Conservation (phyloP, 2,888 invertebrate species). For the Rotaria macrura region DNA sequence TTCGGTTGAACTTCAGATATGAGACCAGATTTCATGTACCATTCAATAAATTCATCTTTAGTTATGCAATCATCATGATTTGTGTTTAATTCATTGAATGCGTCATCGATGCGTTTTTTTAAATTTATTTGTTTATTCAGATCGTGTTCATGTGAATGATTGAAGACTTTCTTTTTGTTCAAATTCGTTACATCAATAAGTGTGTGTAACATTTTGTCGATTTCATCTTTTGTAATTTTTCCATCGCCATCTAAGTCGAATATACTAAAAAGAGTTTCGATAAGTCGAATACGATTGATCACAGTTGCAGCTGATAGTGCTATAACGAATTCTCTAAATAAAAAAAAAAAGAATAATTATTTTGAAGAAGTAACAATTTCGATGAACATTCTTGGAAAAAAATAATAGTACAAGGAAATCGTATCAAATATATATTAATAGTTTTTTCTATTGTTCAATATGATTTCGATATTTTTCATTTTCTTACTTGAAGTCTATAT, state of each 20-base stretch:
- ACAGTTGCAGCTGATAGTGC: neutral
- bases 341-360: neutral
- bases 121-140: neutral
- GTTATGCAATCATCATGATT: constrained; percentile 8
- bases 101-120: neutral
- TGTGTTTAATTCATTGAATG: neutral
- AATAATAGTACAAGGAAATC: no score
- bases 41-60: neutral
- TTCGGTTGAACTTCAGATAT: neutral
- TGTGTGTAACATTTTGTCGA: neutral
- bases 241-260: neutral
- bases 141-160: neutral
- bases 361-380: no score
- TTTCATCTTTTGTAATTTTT: neutral
- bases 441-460: no score
- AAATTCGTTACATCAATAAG: neutral
- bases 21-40: neutral
- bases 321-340: constrained; percentile 3
- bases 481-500: neutral
- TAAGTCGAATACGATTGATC: neutral
- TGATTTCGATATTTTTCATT: neutral
- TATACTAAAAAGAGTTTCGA: neutral
- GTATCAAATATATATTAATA: no score
- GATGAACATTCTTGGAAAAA: no score
- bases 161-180: neutral